A percentile compares a stretch with the other conserved stretches of the same genome.
Conservation (phyloP, 2,113 vertebrate genomes). For the Dromiciops gliroides region DNA sequence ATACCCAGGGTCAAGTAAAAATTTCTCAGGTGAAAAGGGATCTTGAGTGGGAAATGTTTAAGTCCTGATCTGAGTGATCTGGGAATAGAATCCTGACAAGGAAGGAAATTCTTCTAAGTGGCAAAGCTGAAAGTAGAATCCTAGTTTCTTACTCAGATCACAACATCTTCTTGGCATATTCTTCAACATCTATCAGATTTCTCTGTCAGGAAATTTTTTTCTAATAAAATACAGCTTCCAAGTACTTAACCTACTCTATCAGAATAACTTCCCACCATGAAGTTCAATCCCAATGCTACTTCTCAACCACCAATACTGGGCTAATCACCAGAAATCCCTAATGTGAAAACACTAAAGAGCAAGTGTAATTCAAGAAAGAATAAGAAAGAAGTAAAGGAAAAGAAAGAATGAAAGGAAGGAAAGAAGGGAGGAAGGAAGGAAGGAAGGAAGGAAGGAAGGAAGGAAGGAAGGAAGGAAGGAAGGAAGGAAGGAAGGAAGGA, state of each 20-base stretch:
- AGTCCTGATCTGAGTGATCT: neutral
- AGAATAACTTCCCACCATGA: neutral
- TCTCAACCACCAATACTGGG: neutral
- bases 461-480: neutral
- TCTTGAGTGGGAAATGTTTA: too few species aligned
- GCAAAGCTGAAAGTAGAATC: neutral
- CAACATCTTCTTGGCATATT: neutral
- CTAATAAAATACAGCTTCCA: neutral
- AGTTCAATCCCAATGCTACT: neutral
- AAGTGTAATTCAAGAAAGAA: neutral
- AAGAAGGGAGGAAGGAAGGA: neutral
- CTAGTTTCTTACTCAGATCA: neutral
- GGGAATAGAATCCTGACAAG: neutral
- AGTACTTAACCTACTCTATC: neutral
- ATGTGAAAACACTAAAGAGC: neutral
- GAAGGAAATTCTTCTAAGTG: neutral
- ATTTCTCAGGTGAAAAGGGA: too few species aligned
- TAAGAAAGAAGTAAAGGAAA: neutral
- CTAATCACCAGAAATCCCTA: neutral
- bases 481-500: neutral
- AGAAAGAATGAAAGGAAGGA: neutral
- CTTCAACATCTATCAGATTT: neutral
- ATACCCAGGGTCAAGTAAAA: too few species aligned
- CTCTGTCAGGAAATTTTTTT: neutral
- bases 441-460: neutral